Conservation (phyloP, 2,113 vertebrate genomes). For the Gambusia holbrooki region DNA sequence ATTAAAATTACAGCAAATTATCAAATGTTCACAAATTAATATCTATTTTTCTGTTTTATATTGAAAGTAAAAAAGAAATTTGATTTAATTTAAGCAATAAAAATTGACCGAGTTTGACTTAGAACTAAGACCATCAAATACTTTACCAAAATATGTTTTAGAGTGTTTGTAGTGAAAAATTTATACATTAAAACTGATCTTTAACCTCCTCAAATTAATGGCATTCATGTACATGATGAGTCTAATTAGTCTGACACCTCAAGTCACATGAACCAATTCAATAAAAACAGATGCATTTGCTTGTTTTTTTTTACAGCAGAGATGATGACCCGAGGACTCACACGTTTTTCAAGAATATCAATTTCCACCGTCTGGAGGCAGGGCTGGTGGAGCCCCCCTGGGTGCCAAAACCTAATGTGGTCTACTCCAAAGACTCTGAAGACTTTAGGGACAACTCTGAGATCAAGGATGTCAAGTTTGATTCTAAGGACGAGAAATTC, state of each 20-base stretch:
- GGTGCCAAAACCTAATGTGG: conserved; percentile 86
- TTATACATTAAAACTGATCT: background rate
- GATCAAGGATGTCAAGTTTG: conserved; percentile 77
- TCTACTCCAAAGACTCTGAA: conserved; percentile 85
- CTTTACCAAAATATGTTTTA: no score
- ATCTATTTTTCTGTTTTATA: no score
- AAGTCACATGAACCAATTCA: background rate
- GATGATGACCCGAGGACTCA: conserved; percentile 86
- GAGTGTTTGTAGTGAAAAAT: no score
- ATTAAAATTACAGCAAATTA: no score
- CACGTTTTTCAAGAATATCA: conserved; percentile 85
- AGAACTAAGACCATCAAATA: no score
- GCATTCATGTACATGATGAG: background rate
- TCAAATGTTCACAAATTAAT: no score
- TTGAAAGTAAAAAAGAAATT: no score
- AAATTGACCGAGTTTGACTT: no score
- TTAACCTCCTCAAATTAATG: background rate
- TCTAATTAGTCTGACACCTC: background rate
- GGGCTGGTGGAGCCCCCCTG: conserved; percentile 84
- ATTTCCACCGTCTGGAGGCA: conserved; percentile 85
- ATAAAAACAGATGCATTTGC: background rate
- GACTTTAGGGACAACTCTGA: conserved; percentile 84
- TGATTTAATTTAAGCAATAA: no score
- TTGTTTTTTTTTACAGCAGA: conserved; percentile 3
- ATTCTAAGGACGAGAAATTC: conserved; percentile 84